Base-by-base conservation (phyloP, 2,113 vertebrate species). In the Agapornis roseicollis region DNA sequence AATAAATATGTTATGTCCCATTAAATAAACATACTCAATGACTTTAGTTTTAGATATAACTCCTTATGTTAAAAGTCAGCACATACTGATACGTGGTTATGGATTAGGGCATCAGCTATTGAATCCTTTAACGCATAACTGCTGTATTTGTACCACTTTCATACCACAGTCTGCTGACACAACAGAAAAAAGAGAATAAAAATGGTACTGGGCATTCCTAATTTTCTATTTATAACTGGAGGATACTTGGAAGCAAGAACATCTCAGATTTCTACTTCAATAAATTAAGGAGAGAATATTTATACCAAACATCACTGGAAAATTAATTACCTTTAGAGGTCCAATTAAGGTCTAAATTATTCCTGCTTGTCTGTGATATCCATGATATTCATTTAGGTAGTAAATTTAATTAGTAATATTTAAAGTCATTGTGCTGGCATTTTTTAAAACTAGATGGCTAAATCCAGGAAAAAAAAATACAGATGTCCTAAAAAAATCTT, bases 271-370 rank as follows among this genome's bases (percentile, higher is more conserved):
- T 91, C 77, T 81, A 56, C 12, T 65, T 72, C 60, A 58, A 65
- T 81, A 88, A 96, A 92, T 93, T 88, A 96, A 91, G n/a, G 55
- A 88, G 17, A 76, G 47, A 90, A 86, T 92, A 88, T 92, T 95
- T 95, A 90, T 88, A 80, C 39, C 29, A 88, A 91, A 88, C 10
- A 70, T 49, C 85, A 79, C 22, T 72, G 61, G 52, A 77, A 92
- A 95, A 97, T 92, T 90, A 90, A 96, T 96, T 95, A 84, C 52
- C 14, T 83, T 92, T 64, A 73, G 82, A 92, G 31, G 88, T 92
- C 77, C 52, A 88, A 60, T 95, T 95, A 93, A 90, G 10, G 39
- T 79, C n/a, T 91, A 93, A 93, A 91, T 95, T 95, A 93, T 88
- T 92, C 61, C 65, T 88, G 52, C 69, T 78, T 88, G 55, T 68